These are phyloP conservation scores for Formicarius rufipectus DNA, from an alignment of 2,113 vertebrate species.

Conservation along the genomic window DNA sequence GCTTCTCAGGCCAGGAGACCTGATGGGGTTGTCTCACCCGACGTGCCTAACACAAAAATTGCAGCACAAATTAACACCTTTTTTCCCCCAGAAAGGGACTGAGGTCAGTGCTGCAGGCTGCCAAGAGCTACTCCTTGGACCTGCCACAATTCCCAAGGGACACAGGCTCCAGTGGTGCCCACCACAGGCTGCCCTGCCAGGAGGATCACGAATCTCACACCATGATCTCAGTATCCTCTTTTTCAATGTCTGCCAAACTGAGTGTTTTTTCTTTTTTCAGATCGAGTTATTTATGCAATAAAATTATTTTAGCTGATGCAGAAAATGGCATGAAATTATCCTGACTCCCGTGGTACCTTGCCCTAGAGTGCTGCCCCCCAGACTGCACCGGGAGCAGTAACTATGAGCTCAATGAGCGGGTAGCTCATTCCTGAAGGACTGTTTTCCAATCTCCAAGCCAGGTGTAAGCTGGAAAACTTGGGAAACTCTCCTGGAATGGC, in stretches of 20 bases:
- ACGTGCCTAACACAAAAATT: not conserved
- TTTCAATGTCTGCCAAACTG: not conserved
- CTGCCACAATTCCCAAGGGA: not conserved
- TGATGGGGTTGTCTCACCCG: not conserved
- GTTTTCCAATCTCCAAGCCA: not conserved
- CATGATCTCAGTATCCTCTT: not conserved
- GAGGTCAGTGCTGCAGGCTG: not conserved
- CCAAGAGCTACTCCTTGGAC: not conserved
- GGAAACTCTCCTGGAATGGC: not conserved
- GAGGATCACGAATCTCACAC: not conserved
- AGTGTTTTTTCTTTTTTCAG: not conserved
- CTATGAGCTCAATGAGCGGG: not conserved
- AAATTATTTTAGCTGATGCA: not conserved
- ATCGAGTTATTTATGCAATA: not conserved
- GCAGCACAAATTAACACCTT: not conserved
- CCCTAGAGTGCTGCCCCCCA: not conserved
- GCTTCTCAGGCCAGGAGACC: not conserved
- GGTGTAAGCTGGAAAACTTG: not conserved
- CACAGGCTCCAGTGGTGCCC: not conserved
- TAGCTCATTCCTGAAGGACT: not conserved
- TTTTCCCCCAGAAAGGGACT: not conserved
- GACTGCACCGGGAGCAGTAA: not conserved
- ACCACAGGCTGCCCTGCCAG: not conserved
- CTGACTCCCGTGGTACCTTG: not conserved
- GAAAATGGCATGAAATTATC: not conserved